Base-by-base conservation (phyloP, 2,113 vertebrate species). In the Opisthocomus hoazin region DNA sequence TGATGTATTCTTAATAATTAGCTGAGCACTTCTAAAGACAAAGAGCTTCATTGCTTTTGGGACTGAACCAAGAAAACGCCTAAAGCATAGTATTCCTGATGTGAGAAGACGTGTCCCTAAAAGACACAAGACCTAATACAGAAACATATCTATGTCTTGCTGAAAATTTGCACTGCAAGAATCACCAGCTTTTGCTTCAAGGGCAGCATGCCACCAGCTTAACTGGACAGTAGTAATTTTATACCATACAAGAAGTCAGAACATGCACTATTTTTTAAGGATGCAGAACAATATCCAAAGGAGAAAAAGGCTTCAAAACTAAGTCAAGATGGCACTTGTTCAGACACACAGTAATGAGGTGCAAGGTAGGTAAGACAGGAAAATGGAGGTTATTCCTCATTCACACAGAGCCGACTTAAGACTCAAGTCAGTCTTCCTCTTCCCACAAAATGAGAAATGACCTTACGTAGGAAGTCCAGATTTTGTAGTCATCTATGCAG, bases 51-150 rank as follows among this genome's bases (percentile, higher is more conserved):
- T 21, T 77, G 39, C 19, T n/a, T 80, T 73, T 2, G 22, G 29
- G 48, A 65, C 7, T 5, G 6, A 83, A 81, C 24, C 8, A 63
- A 46, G 30, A 58, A 66, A 32, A 71, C 53, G 20, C 23, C 68
- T 74, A 65, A 80, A 73, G 32, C 9, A 48, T 0, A 13, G 16
- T 24, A 23, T 53, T 81, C 26, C 64, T 90, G 23, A 61, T 2
- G 2, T 2, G 15, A 22, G 19, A 90, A 80, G 19, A 36, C 19
- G 9, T 0, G 2, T 23, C 45, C 17, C 20, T 34, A 41, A 56
- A 82, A 61, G 56, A 86, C 10, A 32, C 0, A 2, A 91, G 50
- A 53, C n/a, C 34, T 53, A 53, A 48, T 8, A 45, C 3, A 85
- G 23, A 78, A 87, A 60, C 4, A 0, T 9, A 30, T 8, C 21